These are phyloP conservation scores for Galeopterus variegatus DNA, from an alignment of 2,113 vertebrate genomes.

Conservation along the genomic window DNA sequence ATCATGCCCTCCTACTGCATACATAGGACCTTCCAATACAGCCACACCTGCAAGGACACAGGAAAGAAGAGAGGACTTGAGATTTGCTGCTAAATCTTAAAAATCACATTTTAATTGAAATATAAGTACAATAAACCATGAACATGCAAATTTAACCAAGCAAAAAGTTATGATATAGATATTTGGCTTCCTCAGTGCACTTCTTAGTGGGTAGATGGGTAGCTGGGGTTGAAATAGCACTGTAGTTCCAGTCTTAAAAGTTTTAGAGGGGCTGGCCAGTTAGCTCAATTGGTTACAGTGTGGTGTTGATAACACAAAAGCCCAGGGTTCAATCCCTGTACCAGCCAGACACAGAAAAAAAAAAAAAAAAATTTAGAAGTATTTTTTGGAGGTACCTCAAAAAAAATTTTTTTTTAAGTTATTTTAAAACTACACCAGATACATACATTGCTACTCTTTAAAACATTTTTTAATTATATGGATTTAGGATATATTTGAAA, in stretches of 20 bases:
- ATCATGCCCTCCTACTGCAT: constrained; percentile 98
- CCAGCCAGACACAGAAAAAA: too few relatives aligned
- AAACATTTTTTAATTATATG: not conserved
- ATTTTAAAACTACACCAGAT: not conserved
- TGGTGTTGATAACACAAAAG: too few relatives aligned
- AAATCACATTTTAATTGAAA: not conserved
- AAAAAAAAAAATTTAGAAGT: too few relatives aligned
- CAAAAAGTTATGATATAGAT: not conserved
- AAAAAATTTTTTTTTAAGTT: not conserved
- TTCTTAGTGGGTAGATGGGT: not conserved
- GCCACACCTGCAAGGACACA: constrained; percentile 92
- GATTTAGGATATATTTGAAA: constrained; percentile 37
- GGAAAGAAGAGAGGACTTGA: not conserved
- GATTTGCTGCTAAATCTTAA: not conserved
- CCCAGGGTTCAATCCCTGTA: too few relatives aligned
- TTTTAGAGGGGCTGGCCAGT: not conserved
- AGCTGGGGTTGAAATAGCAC: not conserved
- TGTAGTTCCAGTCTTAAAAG: not conserved
- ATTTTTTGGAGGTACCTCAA: too few relatives aligned
- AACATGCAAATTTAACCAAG: constrained; percentile 1
- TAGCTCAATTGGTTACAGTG: too few relatives aligned
- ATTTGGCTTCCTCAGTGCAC: not conserved
- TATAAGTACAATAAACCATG: not conserved
- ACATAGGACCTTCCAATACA: constrained; percentile 98
- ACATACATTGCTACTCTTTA: not conserved